Percentiles rank a stretch among this genome's conserved stretches.
Conservation (phyloP, 1,140 invertebrate genomes). For the Lysiphlebus fabarum region DNA sequence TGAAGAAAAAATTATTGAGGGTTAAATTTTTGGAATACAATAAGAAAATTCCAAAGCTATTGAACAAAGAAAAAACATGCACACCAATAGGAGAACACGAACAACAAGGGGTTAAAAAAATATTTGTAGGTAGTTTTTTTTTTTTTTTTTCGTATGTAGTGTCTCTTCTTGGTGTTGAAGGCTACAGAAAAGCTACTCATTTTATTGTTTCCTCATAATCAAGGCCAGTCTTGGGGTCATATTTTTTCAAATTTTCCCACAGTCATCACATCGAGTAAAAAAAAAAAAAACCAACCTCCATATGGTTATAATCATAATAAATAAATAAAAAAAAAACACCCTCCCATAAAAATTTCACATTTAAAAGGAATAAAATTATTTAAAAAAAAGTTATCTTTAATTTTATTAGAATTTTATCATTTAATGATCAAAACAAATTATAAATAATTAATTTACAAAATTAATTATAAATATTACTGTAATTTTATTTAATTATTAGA, state of each 20-base stretch:
- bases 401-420: too few relatives aligned
- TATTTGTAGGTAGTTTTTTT: background rate
- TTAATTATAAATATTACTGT: too few relatives aligned
- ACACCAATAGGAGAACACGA: slow-evolving; percentile 47
- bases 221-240: slow-evolving; percentile 21
- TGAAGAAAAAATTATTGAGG: too few relatives aligned
- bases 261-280: background rate
- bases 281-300: too few relatives aligned
- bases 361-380: too few relatives aligned
- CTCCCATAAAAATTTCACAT: too few relatives aligned
- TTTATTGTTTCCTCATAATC: slow-evolving; percentile 30
- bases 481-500: too few relatives aligned
- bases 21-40: background rate
- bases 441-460: too few relatives aligned
- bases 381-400: too few relatives aligned
- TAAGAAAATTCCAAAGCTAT: slow-evolving; percentile 35
- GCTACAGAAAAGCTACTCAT: slow-evolving; percentile 16
- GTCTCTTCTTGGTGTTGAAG: background rate
- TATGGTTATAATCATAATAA: too few relatives aligned
- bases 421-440: too few relatives aligned
- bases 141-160: slow-evolving; percentile 2
- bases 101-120: slow-evolving; percentile 30
- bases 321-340: too few relatives aligned
- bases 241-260: background rate
- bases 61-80: slow-evolving; percentile 55